phyloP scores from a whole-genome alignment of 2,113 vertebrate species.

The Muntiacus reevesi region DNA sequence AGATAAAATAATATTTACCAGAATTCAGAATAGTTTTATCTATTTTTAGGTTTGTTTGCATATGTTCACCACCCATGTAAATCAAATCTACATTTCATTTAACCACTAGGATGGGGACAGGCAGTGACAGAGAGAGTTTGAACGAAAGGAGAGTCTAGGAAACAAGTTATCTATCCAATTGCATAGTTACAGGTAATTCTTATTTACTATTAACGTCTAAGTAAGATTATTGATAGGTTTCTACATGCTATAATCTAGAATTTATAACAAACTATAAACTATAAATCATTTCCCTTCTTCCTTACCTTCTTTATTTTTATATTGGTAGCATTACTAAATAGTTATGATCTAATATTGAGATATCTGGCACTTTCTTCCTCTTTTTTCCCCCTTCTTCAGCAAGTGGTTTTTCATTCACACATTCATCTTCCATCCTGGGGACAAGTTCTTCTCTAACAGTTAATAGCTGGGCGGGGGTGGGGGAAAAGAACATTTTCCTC shows the following conservation, averaged over 20 bases:
- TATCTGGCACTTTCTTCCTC: not conserved
- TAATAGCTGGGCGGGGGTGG: too few relatives aligned
- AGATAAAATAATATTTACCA: not conserved
- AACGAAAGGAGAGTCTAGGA: not conserved
- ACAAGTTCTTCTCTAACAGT: not conserved
- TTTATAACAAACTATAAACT: not conserved
- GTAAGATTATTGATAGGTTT: not conserved
- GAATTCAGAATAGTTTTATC: not conserved
- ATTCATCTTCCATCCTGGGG: not conserved
- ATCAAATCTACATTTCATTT: not conserved
- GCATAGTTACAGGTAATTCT: not conserved
- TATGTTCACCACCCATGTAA: not conserved
- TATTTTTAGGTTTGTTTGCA: not conserved
- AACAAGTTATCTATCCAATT: not conserved
- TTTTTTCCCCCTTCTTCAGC: not conserved
- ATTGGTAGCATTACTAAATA: not conserved
- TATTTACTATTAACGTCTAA: not conserved
- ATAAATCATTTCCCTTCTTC: not conserved
- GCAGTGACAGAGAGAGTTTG: not conserved
- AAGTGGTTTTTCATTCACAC: not conserved
- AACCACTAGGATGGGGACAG: fast-evolving
- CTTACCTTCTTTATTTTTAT: not conserved
- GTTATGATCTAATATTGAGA: not conserved
- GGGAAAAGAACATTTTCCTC: not conserved
- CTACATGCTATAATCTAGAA: not conserved